These are phyloP conservation scores for Silvanus unidentatus DNA, from an alignment of 2,888 invertebrate species.

Conservation along the genomic window DNA sequence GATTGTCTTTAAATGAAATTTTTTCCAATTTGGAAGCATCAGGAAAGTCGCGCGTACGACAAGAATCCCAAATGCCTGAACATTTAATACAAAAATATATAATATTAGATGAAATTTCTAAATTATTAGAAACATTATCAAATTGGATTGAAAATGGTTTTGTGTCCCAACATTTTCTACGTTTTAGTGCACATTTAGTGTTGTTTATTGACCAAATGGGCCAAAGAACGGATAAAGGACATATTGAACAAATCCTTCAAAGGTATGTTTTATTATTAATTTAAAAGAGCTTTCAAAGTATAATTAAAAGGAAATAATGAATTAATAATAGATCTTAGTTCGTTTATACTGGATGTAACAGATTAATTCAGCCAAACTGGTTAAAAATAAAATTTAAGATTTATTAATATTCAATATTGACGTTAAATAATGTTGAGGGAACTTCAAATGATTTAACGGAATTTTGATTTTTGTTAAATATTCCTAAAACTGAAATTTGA, in stretches of 20 bases:
- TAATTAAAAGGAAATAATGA: background rate
- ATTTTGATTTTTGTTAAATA: too few relatives aligned
- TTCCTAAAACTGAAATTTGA: too few relatives aligned
- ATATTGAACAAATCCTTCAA: conserved; percentile 70
- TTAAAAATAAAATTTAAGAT: too few relatives aligned
- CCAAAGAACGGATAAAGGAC: conserved; percentile 61
- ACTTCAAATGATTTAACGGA: too few relatives aligned
- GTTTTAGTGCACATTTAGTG: conserved; percentile 82
- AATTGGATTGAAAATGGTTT: conserved; percentile 55
- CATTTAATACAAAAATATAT: conserved; percentile 78
- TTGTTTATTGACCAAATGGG: conserved; percentile 78
- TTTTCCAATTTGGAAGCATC: conserved; percentile 63
- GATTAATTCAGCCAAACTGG: too few relatives aligned
- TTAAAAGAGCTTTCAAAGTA: too few relatives aligned
- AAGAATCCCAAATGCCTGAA: conserved; percentile 60
- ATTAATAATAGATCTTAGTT: too few relatives aligned
- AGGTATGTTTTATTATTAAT: conserved; percentile 56
- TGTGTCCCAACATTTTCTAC: conserved; percentile 53
- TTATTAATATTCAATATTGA: too few relatives aligned
- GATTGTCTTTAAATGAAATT: conserved; percentile 62
- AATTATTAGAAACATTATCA: conserved; percentile 66
- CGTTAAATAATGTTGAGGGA: too few relatives aligned
- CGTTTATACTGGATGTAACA: too few relatives aligned
- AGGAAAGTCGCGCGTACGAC: conserved; percentile 50
- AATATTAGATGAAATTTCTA: conserved; percentile 73